phyloP scores from a whole-genome alignment of 2,797 vertebrate genomes.

The Coccyzus lansbergi region DNA sequence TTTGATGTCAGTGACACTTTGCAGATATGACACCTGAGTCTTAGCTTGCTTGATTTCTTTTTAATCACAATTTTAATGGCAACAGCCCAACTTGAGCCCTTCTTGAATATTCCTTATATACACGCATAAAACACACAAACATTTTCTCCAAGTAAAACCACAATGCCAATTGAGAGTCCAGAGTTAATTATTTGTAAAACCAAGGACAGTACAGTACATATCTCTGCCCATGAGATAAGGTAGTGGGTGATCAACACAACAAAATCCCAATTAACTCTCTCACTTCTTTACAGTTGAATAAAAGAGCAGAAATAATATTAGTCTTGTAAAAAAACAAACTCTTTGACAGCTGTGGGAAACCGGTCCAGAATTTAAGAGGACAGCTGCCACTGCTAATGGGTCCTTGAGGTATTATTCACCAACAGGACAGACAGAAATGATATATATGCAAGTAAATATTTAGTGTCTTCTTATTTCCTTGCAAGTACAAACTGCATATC shows the following conservation, averaged over 20 bases:
- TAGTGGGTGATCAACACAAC: background rate
- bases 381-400: background rate
- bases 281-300: background rate
- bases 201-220: rapidly evolving
- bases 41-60: background rate
- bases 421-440: background rate
- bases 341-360: too few species aligned
- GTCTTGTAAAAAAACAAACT: background rate
- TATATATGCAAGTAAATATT: background rate
- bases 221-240: background rate
- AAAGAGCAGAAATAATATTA: background rate
- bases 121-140: background rate
- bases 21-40: background rate
- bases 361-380: background rate
- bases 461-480: background rate
- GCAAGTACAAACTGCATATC: background rate
- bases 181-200: background rate
- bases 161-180: background rate
- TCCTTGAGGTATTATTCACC: background rate
- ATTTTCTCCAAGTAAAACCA: background rate
- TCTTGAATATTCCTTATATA: background rate
- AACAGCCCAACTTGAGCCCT: background rate
- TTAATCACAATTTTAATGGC: background rate
- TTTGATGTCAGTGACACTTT: background rate
- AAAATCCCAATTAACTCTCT: background rate